Evolutionary conservation across 2,113 vertebrate species (phyloP), one percentile per base, ranked within the genome.

Genomic region (Chaetops frenatus): DNA sequence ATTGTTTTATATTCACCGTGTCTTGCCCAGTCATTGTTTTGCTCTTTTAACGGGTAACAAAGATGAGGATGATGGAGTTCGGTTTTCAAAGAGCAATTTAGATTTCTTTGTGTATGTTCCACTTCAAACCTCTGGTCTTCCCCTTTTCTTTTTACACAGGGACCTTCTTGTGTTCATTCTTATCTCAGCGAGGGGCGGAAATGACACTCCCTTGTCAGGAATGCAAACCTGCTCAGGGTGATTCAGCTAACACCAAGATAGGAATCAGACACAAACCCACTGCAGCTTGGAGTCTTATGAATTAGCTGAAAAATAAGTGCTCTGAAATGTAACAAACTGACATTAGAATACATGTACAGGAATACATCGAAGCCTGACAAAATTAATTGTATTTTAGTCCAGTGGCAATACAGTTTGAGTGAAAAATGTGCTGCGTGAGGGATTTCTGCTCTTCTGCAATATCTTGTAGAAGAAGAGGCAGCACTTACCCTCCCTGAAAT

Each of bases 371-470:
- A 77, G 16, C 6, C 11, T 77, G 36, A 16, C 45, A 36, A 45
- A 60, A 19, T 54, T 21, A 57, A 23, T 40, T 58, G 3, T 27
- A 21, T 72, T 76, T 67, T 16, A 54, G 15, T 51, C 14, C 36
- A 51, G 16, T 22, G 35, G 6, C 38, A 83, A 33, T 53, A 7
- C 5, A 10, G 23, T 11, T 31, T 77, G 54, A 40, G 25, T 70
- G 54, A 33, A 87, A 72, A 24, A 31, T 3, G 27, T 28, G 17
- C 44, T 89, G 54, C 44, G 6, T 17, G 19, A 35, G 16, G 22
- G 36, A 27, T 25, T 60, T 60, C 45, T 12, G 4, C 21, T 72
- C 21, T 23, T n/a, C 72, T 1, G 0, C 45, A 61, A 0, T 25
- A 33, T 24, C 29, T 22, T 20, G 17, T 20, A 35, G 50, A 73